phyloP scores from a whole-genome alignment of 2,113 vertebrate species.

The Lates calcarifer region DNA sequence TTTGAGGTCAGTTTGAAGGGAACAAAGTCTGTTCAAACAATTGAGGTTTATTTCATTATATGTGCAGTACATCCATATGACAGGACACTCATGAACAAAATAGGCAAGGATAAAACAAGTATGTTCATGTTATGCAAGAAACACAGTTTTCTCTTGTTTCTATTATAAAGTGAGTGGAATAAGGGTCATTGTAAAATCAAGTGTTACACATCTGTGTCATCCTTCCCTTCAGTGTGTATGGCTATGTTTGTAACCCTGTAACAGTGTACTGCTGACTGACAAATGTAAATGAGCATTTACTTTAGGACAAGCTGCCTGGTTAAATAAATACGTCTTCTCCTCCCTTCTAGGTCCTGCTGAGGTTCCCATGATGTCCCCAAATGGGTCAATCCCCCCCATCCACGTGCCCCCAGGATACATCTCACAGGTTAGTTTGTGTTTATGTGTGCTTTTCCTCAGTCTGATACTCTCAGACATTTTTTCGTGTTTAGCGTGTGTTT shows the following conservation, averaged over 20 bases:
- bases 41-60: background rate
- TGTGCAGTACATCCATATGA: background rate
- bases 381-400: constrained; percentile 98
- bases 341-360: constrained; percentile 91
- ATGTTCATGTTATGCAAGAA: background rate
- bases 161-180: background rate
- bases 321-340: constrained; percentile 37
- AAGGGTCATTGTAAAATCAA: background rate
- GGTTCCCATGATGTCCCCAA: constrained; percentile 99
- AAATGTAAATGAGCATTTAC: constrained; percentile 47
- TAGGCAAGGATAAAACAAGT: background rate
- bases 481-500: constrained; percentile 6
- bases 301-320: constrained; percentile 1
- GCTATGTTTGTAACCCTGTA: constrained; percentile 31
- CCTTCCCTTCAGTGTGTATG: constrained; percentile 19
- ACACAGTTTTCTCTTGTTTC: background rate
- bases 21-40: background rate
- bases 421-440: constrained; percentile 91
- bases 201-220: background rate
- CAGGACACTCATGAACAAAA: background rate
- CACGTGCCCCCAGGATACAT: constrained; percentile 98
- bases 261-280: constrained; percentile 50
- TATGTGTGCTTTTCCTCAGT: constrained; percentile 4
- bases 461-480: background rate
- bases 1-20: background rate